These are phyloP conservation scores for Recurvirostra avosetta DNA, from an alignment of 2,113 vertebrate genomes.

Conservation along the genomic window DNA sequence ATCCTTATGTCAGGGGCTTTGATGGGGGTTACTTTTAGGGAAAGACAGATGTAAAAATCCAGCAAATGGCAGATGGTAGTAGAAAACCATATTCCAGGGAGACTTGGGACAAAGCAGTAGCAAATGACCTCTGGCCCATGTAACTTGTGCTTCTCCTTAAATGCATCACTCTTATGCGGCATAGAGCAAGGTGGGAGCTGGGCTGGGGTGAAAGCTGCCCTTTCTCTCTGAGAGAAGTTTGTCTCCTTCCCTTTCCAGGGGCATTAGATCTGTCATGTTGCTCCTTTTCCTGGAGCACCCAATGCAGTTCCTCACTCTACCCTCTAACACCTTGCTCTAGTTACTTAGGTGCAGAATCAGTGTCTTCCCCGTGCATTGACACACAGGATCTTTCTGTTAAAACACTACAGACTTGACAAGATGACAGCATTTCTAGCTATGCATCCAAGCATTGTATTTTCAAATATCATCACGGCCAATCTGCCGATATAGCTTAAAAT, in stretches of 20 bases:
- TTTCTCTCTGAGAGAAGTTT: background rate
- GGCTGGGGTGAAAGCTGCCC: background rate
- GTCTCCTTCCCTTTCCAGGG: background rate
- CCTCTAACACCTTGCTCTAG: background rate
- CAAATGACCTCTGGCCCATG: background rate
- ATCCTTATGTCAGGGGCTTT: background rate
- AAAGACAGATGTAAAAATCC: constrained; percentile 52
- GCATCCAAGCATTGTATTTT: background rate
- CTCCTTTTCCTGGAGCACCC: background rate
- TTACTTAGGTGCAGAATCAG: background rate
- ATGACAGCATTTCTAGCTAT: background rate
- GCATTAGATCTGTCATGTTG: background rate
- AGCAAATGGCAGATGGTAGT: constrained; percentile 62
- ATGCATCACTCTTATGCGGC: background rate
- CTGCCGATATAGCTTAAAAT: background rate
- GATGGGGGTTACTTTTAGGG: background rate
- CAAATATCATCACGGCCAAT: background rate
- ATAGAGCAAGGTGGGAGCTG: background rate
- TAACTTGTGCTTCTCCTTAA: background rate
- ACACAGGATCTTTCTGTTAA: background rate
- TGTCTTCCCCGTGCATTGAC: background rate
- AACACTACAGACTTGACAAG: background rate
- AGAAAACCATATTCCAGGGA: constrained; percentile 54
- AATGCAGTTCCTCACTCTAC: background rate
- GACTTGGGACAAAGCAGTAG: background rate